Percentiles rank a stretch among this genome's conserved stretches.
Conservation (phyloP, 2,888 invertebrate species). For the Ditula angustiorana region DNA sequence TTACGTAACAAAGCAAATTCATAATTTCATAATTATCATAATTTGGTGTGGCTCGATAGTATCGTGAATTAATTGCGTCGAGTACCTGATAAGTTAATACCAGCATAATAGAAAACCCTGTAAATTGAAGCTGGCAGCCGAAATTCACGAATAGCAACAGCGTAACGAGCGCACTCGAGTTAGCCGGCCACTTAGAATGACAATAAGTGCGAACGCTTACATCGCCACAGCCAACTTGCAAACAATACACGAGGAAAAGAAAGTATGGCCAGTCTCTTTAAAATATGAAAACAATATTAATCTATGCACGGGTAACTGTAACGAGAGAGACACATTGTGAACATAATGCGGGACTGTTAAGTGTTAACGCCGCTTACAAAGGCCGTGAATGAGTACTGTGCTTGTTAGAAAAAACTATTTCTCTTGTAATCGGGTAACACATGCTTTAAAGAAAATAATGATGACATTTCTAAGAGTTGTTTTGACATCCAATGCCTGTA, state of each 20-base stretch:
- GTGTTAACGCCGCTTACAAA: conserved; percentile 25
- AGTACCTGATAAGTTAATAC: not conserved
- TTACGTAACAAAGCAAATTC: too few species aligned
- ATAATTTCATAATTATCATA: too few species aligned
- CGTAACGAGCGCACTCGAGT: conserved; percentile 29
- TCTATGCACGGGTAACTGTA: conserved; percentile 47
- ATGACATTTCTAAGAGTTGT: conserved; percentile 12
- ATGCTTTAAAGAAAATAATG: conserved; percentile 16
- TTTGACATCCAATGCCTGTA: conserved; percentile 19
- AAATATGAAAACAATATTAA: conserved; percentile 47
- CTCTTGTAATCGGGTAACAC: conserved; percentile 5
- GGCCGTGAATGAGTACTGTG: conserved; percentile 29
- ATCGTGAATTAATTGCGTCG: too few species aligned
- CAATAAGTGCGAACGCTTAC: conserved; percentile 41
- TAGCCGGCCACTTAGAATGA: conserved; percentile 44
- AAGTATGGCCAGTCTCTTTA: conserved; percentile 48
- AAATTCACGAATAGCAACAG: conserved; percentile 20
- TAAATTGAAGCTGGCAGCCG: not conserved
- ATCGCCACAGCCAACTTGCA: conserved; percentile 14
- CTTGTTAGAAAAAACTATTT: conserved; percentile 27
- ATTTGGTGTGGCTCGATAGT: not conserved
- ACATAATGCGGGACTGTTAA: conserved; percentile 33
- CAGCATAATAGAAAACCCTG: not conserved
- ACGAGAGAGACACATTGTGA: conserved; percentile 35
- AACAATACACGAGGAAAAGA: conserved; percentile 51